Evolutionary conservation across 2,113 vertebrate genomes (phyloP).

Genomic region (Otolemur garnettii): DNA sequence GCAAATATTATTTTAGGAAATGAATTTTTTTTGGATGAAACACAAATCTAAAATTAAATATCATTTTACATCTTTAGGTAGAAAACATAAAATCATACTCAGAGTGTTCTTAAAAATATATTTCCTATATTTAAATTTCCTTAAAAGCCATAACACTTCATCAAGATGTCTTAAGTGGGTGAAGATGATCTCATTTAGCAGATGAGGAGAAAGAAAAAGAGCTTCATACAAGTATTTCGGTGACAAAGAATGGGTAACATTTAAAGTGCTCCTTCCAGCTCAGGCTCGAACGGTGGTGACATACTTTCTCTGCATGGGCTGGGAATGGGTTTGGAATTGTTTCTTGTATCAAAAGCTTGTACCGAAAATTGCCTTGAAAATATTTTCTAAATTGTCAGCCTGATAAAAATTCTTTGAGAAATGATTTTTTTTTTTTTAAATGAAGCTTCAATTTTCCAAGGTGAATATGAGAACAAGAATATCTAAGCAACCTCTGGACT

Average conservation of each 20-base stretch:
- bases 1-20: slow-evolving; percentile 63
- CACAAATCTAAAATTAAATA: slow-evolving; percentile 62
- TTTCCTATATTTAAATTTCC: slow-evolving; percentile 75
- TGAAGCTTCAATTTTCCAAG: slow-evolving; percentile 41
- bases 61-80: slow-evolving; percentile 65
- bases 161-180: slow-evolving; percentile 70
- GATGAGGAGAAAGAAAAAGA: slow-evolving; percentile 64
- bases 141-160: slow-evolving; percentile 71
- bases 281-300: slow-evolving; percentile 34
- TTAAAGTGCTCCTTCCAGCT: slow-evolving; percentile 47
- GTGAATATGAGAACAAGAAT: slow-evolving; percentile 54
- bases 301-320: not conserved
- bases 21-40: slow-evolving; percentile 45
- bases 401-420: slow-evolving; percentile 70
- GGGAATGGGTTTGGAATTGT: slow-evolving; percentile 49
- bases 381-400: slow-evolving; percentile 68
- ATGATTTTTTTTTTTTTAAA: not conserved
- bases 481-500: slow-evolving; percentile 38
- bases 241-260: slow-evolving; percentile 57
- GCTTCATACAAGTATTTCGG: slow-evolving; percentile 44
- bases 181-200: slow-evolving; percentile 71
- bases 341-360: slow-evolving; percentile 62
- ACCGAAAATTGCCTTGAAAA: slow-evolving; percentile 74
- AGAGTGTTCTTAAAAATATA: slow-evolving; percentile 68
- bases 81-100: slow-evolving; percentile 68